These are phyloP conservation scores for Podargus strigoides DNA, from an alignment of 2,797 vertebrate species.

Conservation along the genomic window DNA sequence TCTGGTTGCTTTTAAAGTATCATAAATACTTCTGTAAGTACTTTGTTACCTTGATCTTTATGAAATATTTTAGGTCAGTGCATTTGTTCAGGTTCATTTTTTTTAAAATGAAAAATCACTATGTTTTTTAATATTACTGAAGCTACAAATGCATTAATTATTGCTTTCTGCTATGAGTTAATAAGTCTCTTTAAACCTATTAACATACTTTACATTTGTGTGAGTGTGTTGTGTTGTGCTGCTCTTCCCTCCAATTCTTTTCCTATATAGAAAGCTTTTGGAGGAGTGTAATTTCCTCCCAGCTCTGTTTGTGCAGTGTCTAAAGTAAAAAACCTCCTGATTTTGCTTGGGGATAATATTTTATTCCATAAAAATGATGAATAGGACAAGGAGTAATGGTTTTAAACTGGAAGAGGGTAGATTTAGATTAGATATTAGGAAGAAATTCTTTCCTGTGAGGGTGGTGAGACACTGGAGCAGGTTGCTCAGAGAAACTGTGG, in stretches of 20 bases:
- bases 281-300: background rate
- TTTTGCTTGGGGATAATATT: background rate
- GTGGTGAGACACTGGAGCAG: too few relatives aligned
- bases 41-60: background rate
- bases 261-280: background rate
- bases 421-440: too few relatives aligned
- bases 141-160: background rate
- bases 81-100: background rate
- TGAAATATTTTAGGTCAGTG: background rate
- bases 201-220: background rate
- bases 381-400: too few relatives aligned
- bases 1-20: background rate
- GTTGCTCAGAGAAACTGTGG: too few relatives aligned
- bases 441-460: too few relatives aligned
- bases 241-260: background rate
- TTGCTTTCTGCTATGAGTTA: background rate
- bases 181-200: background rate
- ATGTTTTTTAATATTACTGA: background rate
- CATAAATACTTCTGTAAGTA: background rate
- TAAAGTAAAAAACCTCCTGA: background rate
- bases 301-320: background rate
- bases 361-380: background rate
- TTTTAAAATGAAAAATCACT: background rate
- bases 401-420: too few relatives aligned
- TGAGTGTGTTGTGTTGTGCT: background rate